Percentiles rank a stretch among this genome's conserved stretches.
These are phyloP conservation scores for Sinhomidia bicolor DNA, from an alignment of 2,888 invertebrate species.

Conservation along the genomic window DNA sequence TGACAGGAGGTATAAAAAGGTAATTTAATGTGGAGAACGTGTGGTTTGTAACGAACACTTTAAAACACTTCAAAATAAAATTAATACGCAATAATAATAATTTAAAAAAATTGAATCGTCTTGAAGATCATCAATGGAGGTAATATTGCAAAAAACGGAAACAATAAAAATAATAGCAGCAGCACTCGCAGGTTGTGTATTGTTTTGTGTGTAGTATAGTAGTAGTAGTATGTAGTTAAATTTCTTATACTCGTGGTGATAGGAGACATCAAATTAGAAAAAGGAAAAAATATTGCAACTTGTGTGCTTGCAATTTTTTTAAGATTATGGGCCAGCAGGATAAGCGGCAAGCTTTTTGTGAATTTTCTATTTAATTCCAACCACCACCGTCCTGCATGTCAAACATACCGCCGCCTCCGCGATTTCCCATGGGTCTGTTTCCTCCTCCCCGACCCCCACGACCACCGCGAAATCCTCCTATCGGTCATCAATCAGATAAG, in stretches of 20 bases:
- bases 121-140: slow-evolving; percentile 70
- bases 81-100: slow-evolving; percentile 39
- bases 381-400: slow-evolving; percentile 76
- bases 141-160: slow-evolving; percentile 71
- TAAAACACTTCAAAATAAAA: slow-evolving; percentile 65
- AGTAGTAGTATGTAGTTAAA: slow-evolving; percentile 63
- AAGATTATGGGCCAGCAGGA: slow-evolving; percentile 76
- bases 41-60: slow-evolving; percentile 65
- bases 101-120: slow-evolving; percentile 70
- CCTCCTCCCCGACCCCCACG: slow-evolving; percentile 80
- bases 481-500: slow-evolving; percentile 71
- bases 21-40: slow-evolving; percentile 53
- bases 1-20: slow-evolving; percentile 21
- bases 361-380: slow-evolving; percentile 73
- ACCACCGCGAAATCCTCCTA: slow-evolving; percentile 76
- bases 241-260: slow-evolving; percentile 66
- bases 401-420: slow-evolving; percentile 78
- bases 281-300: slow-evolving; percentile 68
- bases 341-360: slow-evolving; percentile 74
- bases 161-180: slow-evolving; percentile 68
- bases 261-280: slow-evolving; percentile 74
- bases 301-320: slow-evolving; percentile 65
- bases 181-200: slow-evolving; percentile 76
- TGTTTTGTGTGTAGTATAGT: slow-evolving; percentile 59
- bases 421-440: slow-evolving; percentile 72